These are phyloP conservation scores for Drosophila bunnanda DNA, from an alignment of 2,888 invertebrate species.

Conservation along the genomic window DNA sequence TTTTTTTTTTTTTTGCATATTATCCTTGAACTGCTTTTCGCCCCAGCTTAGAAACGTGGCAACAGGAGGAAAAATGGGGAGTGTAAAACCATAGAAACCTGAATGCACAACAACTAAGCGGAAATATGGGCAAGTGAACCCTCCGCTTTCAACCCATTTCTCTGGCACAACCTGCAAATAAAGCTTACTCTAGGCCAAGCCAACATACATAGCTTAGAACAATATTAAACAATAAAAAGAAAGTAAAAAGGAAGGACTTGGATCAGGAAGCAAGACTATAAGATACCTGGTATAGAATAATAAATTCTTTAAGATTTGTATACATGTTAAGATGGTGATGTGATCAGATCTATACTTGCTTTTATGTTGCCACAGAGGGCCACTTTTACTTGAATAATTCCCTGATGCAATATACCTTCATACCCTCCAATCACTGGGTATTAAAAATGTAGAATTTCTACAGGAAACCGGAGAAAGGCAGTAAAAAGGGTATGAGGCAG, in stretches of 20 bases:
- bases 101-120: constrained; percentile 63
- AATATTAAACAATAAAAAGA: constrained; percentile 78
- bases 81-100: constrained; percentile 68
- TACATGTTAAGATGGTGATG: not conserved
- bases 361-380: no score
- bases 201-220: constrained; percentile 75
- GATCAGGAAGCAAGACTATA: not conserved
- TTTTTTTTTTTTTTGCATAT: constrained; percentile 23
- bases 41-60: constrained; percentile 31
- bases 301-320: fast-evolving
- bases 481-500: not conserved
- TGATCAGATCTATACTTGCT: not conserved
- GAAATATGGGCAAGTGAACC: constrained; percentile 55
- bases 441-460: constrained; percentile 26
- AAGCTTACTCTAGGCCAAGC: constrained; percentile 43
- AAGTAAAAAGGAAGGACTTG: constrained; percentile 15
- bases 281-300: not conserved
- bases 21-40: constrained; percentile 74
- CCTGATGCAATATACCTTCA: no score
- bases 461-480: constrained; percentile 31
- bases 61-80: constrained; percentile 50
- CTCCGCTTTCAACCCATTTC: not conserved
- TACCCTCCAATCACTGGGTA: not conserved
- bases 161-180: constrained; percentile 5
- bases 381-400: not conserved